Evolutionary conservation across 1,140 invertebrate species (phyloP), one percentile per base, ranked within the genome.

Genomic region (Euwallacea fornicatus): DNA sequence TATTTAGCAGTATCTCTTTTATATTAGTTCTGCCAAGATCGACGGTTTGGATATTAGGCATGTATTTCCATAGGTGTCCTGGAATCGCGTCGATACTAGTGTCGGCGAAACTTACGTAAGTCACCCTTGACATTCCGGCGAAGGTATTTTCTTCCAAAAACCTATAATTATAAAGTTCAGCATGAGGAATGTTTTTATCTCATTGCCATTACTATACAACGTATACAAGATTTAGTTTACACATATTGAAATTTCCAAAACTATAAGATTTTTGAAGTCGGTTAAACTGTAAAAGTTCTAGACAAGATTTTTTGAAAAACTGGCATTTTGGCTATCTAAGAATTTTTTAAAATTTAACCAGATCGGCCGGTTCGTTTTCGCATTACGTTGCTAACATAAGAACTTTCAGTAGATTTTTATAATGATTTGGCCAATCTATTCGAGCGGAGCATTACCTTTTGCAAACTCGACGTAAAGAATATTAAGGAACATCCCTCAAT

Each of bases 21-120:
- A 93, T 90, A 69, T 86, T 86, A 76, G 89, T 88, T 65, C 90
- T 84, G 62, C 88, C 89, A 11, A 93, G 81, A 81, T 93, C 91
- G 41, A 93, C 79, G 0, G 91, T 91, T 76, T 86, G 85, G 15
- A 93, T 82, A 55, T 87, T 84, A 0, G 91, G 88, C 79, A 93
- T 85, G 78, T 91, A 88, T 50, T 86, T 84, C 11, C 93, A 83
- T 42, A 91, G 85, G 68, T 90, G 85, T 41, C 87, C 84, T 9
- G 91, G 92, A 81, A 93, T 86, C 71, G 86, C 84, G 7, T 85
- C 83, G 16, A 93, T 81, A 56, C 85, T 84, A 78, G 93, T 93
- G 80, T 93, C 90, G 0, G 89, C 87, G 63, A 93, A 81, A 75
- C 90, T 91, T 71, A 93, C 84, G 81, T 86, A 91, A 71, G 88